phyloP scores from a whole-genome alignment of 2,113 vertebrate species.

The Peromyscus leucopus region DNA sequence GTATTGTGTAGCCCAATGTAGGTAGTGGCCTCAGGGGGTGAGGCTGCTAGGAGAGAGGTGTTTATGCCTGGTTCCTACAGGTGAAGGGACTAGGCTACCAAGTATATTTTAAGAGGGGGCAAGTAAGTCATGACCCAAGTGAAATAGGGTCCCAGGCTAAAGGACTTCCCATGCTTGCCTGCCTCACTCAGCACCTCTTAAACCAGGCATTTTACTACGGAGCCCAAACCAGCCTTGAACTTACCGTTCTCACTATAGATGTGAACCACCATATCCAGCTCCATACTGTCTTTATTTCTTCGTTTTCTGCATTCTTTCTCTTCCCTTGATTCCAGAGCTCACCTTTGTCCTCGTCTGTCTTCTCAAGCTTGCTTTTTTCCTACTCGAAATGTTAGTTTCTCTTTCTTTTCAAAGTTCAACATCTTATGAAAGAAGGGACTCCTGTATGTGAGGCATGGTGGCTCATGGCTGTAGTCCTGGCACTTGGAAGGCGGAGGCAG shows the following conservation, averaged over 20 bases:
- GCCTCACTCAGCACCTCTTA: not conserved
- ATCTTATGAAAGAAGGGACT: not conserved
- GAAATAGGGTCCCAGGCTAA: not conserved
- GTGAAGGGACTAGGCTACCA: not conserved
- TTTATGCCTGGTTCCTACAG: not conserved
- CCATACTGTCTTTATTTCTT: not conserved
- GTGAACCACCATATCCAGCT: not conserved
- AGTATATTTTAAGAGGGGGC: not conserved
- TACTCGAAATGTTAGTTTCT: not conserved
- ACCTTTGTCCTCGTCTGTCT: not conserved
- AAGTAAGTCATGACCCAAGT: not conserved
- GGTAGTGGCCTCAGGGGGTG: too few relatives aligned
- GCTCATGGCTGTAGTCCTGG: not conserved
- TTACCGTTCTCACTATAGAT: not conserved
- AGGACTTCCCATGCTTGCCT: not conserved
- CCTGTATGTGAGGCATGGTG: not conserved
- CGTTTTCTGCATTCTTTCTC: not conserved
- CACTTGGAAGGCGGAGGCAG: not conserved
- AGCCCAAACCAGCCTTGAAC: not conserved
- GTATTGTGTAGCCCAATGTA: not conserved
- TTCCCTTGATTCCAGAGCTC: not conserved
- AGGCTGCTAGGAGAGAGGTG: not conserved
- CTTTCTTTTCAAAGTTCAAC: slow-evolving; percentile 41
- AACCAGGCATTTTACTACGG: not conserved
- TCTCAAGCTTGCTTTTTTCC: not conserved